phyloP scores from a whole-genome alignment of 2,797 vertebrate species.

The Halcyon smyrnensis region DNA sequence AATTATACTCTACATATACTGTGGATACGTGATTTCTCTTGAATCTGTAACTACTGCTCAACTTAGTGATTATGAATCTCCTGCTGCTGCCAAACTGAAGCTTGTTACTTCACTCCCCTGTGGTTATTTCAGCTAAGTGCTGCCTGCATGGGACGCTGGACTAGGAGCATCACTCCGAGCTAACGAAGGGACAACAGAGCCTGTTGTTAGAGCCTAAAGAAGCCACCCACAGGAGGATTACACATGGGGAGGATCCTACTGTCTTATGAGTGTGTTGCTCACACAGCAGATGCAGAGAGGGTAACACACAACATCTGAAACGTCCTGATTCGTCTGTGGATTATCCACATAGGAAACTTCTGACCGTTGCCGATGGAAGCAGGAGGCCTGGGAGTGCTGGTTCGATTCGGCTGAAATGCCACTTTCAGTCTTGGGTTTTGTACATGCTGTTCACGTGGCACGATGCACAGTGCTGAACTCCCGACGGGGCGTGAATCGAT shows the following conservation, averaged over 20 bases:
- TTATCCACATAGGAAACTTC: background rate
- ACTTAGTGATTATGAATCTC: background rate
- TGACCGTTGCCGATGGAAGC: background rate
- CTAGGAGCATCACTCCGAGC: background rate
- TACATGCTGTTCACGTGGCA: background rate
- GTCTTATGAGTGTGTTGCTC: rapidly evolving
- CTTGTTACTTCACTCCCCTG: background rate
- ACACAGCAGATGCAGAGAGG: background rate
- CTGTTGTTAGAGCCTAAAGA: no score
- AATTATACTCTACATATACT: slow-evolving; percentile 47
- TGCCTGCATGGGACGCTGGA: background rate
- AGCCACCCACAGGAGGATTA: background rate
- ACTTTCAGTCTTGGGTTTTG: background rate
- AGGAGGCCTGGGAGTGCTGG: background rate
- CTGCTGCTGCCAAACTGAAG: slow-evolving; percentile 34
- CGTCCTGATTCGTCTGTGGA: background rate
- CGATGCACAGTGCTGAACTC: background rate
- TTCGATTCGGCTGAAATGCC: background rate
- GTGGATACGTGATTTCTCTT: slow-evolving; percentile 34
- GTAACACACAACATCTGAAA: background rate
- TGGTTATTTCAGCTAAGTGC: background rate
- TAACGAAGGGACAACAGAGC: background rate
- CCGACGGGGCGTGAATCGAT: background rate
- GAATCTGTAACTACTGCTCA: slow-evolving; percentile 1
- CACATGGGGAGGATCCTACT: background rate